phyloP scores from a whole-genome alignment of 2,888 invertebrate species.

The Cybosia mesomella region DNA sequence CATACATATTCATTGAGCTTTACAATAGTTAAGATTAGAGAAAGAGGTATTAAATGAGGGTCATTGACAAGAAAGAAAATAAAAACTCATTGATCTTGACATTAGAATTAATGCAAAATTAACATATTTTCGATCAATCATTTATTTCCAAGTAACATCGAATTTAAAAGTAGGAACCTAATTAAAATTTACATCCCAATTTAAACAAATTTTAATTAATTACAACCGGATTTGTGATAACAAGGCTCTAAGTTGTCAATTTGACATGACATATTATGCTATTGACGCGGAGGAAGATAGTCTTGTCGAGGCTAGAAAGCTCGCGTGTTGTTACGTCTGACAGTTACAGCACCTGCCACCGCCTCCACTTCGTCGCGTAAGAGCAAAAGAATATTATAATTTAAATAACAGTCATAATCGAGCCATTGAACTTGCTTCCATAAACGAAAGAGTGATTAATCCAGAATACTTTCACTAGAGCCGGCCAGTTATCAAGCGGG shows the following conservation, averaged over 20 bases:
- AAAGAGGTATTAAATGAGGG: conserved; percentile 29
- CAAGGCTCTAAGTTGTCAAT: conserved; percentile 52
- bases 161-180: conserved; percentile 42
- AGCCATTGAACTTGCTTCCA: conserved; percentile 84
- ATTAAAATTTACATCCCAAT: conserved; percentile 52
- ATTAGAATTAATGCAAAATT: conserved; percentile 43
- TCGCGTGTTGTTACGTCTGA: conserved; percentile 45
- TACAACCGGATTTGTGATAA: conserved; percentile 60
- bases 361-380: conserved; percentile 64
- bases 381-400: conserved; percentile 76
- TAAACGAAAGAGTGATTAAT: conserved; percentile 76
- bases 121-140: conserved; percentile 46
- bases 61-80: conserved; percentile 33
- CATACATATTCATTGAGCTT: background rate
- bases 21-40: background rate
- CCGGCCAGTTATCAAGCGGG: conserved; percentile 68
- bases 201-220: conserved; percentile 61
- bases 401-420: conserved; percentile 81
- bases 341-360: conserved; percentile 64
- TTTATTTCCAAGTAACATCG: conserved; percentile 40
- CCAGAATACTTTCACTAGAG: conserved; percentile 83
- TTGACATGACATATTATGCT: conserved; percentile 57
- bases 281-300: conserved; percentile 44
- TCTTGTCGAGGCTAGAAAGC: conserved; percentile 47
- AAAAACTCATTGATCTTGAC: conserved; percentile 22